phyloP scores from a whole-genome alignment of 2,888 invertebrate genomes.

The Cantharis rustica region DNA sequence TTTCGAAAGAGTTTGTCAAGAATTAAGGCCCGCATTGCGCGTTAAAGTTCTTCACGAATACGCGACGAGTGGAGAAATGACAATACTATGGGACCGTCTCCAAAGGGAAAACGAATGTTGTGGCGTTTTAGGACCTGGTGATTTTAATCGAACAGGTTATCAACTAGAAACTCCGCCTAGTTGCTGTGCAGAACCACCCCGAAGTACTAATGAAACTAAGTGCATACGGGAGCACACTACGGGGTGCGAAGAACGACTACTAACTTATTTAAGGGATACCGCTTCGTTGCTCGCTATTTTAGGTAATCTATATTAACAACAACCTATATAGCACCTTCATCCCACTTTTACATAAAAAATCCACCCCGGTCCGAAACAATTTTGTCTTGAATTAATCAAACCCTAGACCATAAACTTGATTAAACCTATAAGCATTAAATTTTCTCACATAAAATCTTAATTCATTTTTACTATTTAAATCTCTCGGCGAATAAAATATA shows the following conservation, averaged over 20 bases:
- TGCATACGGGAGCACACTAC: constrained; percentile 33
- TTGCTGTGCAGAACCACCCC: constrained; percentile 48
- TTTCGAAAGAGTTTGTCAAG: constrained; percentile 74
- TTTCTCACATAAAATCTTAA: neutral
- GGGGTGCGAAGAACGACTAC: constrained; percentile 76
- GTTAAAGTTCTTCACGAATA: constrained; percentile 69
- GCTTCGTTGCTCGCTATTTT: constrained; percentile 75
- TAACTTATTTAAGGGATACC: constrained; percentile 76
- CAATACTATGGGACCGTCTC: constrained; percentile 77
- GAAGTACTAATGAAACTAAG: constrained; percentile 35
- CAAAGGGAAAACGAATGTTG: constrained; percentile 79
- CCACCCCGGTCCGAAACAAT: neutral
- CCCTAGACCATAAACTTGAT: neutral
- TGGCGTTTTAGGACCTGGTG: constrained; percentile 64
- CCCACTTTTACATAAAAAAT: neutral
- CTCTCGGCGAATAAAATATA: neutral
- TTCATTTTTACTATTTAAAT: neutral
- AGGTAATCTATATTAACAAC: constrained; percentile 12
- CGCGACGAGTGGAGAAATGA: constrained; percentile 72
- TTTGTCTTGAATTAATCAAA: neutral
- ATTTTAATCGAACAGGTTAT: constrained; percentile 51
- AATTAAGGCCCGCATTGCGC: constrained; percentile 68
- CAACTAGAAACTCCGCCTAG: constrained; percentile 49
- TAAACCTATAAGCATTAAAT: neutral
- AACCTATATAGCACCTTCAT: neutral